These are phyloP conservation scores for Saguinus imperator DNA, from an alignment of 2,113 vertebrate genomes.

Conservation along the genomic window DNA sequence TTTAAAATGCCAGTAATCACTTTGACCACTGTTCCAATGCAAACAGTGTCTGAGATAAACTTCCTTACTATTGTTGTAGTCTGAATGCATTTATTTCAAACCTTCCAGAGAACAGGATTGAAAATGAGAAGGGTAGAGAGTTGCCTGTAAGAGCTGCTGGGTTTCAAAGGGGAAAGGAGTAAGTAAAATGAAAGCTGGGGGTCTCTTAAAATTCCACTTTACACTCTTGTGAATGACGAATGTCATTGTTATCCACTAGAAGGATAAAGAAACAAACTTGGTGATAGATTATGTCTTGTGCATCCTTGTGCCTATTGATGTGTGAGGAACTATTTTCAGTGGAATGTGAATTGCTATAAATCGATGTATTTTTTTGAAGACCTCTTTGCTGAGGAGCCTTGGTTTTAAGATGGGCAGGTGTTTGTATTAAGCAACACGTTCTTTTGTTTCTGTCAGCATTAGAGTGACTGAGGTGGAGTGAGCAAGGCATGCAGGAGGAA, in stretches of 20 bases:
- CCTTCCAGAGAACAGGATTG: neutral
- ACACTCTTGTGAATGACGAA: neutral
- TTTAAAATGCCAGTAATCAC: neutral
- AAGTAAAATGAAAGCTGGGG: neutral
- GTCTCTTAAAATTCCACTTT: neutral
- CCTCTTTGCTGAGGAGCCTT: neutral
- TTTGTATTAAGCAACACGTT: neutral
- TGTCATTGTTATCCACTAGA: neutral
- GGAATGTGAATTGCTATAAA: neutral
- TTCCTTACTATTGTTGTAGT: neutral
- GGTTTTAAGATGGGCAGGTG: neutral
- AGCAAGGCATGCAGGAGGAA: neutral
- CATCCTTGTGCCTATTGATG: neutral
- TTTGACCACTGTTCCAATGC: conserved; percentile 18
- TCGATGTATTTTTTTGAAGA: neutral
- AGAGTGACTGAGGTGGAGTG: neutral
- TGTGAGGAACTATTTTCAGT: neutral
- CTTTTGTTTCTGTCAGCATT: neutral
- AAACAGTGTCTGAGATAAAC: neutral
- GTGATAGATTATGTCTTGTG: neutral
- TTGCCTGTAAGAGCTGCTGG: neutral
- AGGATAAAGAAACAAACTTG: neutral
- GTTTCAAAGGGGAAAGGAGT: neutral
- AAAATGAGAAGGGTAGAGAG: neutral
- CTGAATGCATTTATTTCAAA: neutral